phyloP scores from a whole-genome alignment of 2,888 invertebrate genomes.

The Anagyrus pseudococci region DNA sequence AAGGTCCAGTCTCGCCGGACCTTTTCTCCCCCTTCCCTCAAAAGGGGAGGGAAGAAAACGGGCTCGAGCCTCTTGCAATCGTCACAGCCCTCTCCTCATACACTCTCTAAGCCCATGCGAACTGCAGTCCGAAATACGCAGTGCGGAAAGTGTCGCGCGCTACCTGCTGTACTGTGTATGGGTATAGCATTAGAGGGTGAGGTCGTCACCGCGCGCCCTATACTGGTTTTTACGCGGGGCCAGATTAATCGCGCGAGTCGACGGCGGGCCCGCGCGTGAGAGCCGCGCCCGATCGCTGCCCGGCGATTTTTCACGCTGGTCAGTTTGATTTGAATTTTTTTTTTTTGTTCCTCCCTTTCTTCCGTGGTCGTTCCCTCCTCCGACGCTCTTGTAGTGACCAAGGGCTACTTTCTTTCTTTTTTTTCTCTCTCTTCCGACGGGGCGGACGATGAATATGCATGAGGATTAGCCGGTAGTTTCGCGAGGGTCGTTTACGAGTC shows the following conservation, averaged over 20 bases:
- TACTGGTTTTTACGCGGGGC: background rate
- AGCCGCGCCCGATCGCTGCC: background rate
- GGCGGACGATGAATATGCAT: slow-evolving; percentile 33
- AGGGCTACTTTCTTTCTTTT: background rate
- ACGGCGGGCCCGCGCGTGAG: slow-evolving; percentile 2
- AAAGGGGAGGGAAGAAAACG: too few species aligned
- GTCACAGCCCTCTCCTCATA: too few species aligned
- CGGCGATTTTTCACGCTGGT: slow-evolving; percentile 28
- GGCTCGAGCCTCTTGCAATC: too few species aligned
- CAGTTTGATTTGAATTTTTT: slow-evolving; percentile 17
- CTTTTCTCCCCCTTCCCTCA: too few species aligned
- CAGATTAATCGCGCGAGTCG: slow-evolving; percentile 2
- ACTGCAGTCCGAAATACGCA: too few species aligned
- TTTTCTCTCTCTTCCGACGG: background rate
- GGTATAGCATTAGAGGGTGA: background rate
- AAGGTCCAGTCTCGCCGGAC: slow-evolving; percentile 54
- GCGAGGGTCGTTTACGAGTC: too few species aligned
- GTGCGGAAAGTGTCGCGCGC: slow-evolving; percentile 11
- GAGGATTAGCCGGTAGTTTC: slow-evolving; percentile 25
- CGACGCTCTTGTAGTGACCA: too few species aligned
- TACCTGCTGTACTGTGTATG: slow-evolving; percentile 10
- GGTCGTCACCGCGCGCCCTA: too few species aligned
- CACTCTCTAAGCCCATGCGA: too few species aligned
- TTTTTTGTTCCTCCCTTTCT: background rate
- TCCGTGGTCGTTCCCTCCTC: background rate